A percentile compares a stretch with the other conserved stretches of the same genome.
Evolutionary conservation across 2,888 invertebrate genomes (phyloP).

Genomic region (Lamproptera curius): DNA sequence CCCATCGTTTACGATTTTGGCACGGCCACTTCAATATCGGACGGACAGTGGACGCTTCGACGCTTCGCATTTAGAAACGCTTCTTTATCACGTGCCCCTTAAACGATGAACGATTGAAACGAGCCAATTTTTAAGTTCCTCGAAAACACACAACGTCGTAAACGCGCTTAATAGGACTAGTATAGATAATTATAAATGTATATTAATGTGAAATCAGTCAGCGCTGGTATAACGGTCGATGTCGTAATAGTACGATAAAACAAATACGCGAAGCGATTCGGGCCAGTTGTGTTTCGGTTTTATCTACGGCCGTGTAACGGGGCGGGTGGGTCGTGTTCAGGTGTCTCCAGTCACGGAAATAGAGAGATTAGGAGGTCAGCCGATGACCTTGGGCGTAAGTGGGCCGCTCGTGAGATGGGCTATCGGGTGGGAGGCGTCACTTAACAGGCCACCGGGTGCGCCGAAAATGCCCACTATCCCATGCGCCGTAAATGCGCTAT

Average conservation of each 20-base stretch:
- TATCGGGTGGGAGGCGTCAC: constrained; percentile 76
- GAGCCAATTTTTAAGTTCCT: no score
- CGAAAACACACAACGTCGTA: no score
- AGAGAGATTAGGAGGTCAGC: constrained; percentile 66
- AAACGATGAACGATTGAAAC: no score
- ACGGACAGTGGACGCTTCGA: not conserved
- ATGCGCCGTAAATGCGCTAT: no score
- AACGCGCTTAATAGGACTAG: no score
- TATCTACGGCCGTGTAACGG: constrained; percentile 12
- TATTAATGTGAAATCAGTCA: no score
- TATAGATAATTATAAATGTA: not conserved
- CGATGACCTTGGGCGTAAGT: constrained; percentile 73
- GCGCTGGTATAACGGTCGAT: not conserved
- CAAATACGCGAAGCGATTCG: not conserved
- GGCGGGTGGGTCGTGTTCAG: constrained; percentile 18
- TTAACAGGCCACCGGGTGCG: constrained; percentile 50
- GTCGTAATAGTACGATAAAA: constrained; percentile 10
- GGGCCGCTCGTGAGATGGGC: constrained; percentile 70
- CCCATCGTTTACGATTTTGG: constrained; percentile 16
- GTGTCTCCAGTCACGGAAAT: constrained; percentile 32
- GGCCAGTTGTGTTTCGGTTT: constrained; percentile 6
- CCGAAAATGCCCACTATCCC: no score
- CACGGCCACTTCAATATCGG: constrained; percentile 15
- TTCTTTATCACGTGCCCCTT: constrained; percentile 5
- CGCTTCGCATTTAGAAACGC: constrained; percentile 6